A percentile compares a stretch with the other conserved stretches of the same genome.
phyloP scores from a whole-genome alignment of 2,113 vertebrate genomes.

The Nesogale talazaci region DNA sequence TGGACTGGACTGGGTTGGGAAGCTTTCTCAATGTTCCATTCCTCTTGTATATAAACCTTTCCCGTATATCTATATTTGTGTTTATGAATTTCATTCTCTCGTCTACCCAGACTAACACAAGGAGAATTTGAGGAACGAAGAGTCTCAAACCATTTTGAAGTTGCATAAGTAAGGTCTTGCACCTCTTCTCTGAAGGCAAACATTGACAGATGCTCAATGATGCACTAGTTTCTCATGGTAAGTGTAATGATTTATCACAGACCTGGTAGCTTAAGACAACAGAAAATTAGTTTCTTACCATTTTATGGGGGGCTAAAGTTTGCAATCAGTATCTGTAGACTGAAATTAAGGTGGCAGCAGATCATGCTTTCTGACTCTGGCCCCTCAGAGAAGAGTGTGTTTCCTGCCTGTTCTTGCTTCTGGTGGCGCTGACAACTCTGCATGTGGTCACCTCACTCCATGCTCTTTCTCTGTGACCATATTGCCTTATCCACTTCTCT shows the following conservation, averaged over 20 bases:
- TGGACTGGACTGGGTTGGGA: too few relatives aligned
- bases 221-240: not conserved
- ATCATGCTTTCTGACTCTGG: too few relatives aligned
- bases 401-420: not conserved
- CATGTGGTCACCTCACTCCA: not conserved
- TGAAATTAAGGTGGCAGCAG: not conserved
- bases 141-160: not conserved
- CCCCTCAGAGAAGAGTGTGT: not conserved
- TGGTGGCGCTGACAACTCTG: not conserved
- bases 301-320: conserved; percentile 25
- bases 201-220: not conserved
- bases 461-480: not conserved
- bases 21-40: too few relatives aligned
- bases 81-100: too few relatives aligned
- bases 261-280: not conserved
- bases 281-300: not conserved
- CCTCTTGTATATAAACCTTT: too few relatives aligned
- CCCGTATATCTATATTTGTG: too few relatives aligned
- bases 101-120: too few relatives aligned
- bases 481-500: not conserved
- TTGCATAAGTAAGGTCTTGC: not conserved
- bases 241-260: not conserved
- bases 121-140: not conserved
- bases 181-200: not conserved
- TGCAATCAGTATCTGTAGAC: not conserved